A percentile compares a stretch with the other conserved stretches of the same genome.
Evolutionary conservation across 2,113 vertebrate species (phyloP).

Genomic region (Microcebus griseorufus): DNA sequence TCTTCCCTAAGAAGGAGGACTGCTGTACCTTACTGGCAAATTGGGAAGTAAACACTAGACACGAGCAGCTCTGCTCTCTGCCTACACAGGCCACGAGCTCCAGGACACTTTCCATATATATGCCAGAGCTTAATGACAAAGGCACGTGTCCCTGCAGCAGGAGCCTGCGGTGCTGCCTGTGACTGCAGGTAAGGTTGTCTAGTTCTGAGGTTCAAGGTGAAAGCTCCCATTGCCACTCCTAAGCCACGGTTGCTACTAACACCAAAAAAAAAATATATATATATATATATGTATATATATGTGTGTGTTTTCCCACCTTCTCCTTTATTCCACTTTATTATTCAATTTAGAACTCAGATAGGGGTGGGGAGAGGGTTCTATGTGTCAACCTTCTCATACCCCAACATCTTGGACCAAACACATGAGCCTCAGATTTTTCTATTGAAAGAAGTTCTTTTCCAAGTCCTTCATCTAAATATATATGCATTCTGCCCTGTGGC

Average conservation of each 20-base stretch:
- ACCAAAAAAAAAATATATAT: too few species aligned
- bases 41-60: background rate
- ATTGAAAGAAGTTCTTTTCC: background rate
- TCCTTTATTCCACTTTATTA: background rate
- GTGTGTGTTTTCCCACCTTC: background rate
- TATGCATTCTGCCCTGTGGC: background rate
- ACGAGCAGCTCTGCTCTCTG: background rate
- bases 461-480: background rate
- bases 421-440: background rate
- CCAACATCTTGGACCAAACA: background rate
- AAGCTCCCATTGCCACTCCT: background rate
- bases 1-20: background rate
- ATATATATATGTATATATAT: too few species aligned
- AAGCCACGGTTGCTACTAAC: background rate
- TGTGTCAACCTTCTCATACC: background rate
- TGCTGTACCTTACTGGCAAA: background rate
- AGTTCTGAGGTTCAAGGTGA: background rate
- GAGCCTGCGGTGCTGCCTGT: background rate
- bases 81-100: rapidly evolving
- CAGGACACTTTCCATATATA: rapidly evolving
- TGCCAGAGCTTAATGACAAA: background rate
- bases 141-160: background rate
- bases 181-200: background rate
- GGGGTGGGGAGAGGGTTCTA: background rate
- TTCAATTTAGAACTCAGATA: background rate